Base-by-base conservation (phyloP, 1,140 invertebrate genomes). In the Galendromus occidentalis region DNA sequence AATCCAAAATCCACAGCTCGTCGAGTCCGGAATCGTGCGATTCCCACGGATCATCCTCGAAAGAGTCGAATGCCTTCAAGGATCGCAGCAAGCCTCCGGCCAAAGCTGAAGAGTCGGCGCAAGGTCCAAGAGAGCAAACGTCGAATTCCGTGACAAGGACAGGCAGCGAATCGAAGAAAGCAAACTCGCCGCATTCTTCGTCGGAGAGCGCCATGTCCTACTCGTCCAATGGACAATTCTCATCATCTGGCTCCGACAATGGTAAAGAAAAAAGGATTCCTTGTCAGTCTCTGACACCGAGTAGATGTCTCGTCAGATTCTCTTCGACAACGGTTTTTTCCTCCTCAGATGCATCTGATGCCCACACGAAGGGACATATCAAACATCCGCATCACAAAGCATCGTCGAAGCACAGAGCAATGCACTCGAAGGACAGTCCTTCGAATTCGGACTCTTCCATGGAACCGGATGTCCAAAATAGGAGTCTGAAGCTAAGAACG, bases 381-480 rank as follows among this genome's bases (percentile, higher is more conserved):
- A 59, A 59, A 59, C 51, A 59, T 25, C 51, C 51, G 9, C 51
- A 59, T 22, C 51, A 59, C 25, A 59, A 59, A 33, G 51, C 51
- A 14, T 59, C 51, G 33, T 59, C 51, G 51, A 59, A 59, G 22
- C 51, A 59, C 51, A 17, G 51, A 33, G 51, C 51, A 17, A 59
- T 59, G 51, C 51, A 59, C 22, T 59, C 51, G 14, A 33, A 25
- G 25, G 22, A 59, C 33, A 59, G 51, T 14, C 51, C 51, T 22
- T 59, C 51, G 51, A 59, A 59, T 22, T 59, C 51, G 9, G 51
- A 59, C 22, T 59, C 51, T 25, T 59, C 51, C 14, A 59, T 59
- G 51, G 51, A 59, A 59, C 51, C 25, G 22, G 33, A 25, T 25
- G 51, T 59, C 14, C 51, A 59, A 25, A 59, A 25, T 59, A 25